Evolutionary conservation across 2,797 vertebrate genomes (phyloP).

Genomic region (Poeciliopsis turneri): DNA sequence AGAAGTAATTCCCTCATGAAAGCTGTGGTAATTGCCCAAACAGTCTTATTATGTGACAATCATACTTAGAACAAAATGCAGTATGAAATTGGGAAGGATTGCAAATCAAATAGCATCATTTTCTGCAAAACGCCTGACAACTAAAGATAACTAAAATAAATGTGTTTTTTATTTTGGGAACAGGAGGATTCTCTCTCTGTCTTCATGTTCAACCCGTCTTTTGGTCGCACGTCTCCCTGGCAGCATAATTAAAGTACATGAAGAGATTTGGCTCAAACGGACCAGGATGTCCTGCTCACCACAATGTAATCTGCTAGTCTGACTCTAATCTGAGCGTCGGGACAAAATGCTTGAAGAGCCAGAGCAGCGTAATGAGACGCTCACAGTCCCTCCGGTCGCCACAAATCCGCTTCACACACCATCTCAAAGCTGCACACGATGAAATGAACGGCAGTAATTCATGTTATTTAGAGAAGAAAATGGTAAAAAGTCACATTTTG

Average conservation of each 20-base stretch:
- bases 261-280: slow-evolving; percentile 43
- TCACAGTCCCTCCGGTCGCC: slow-evolving; percentile 5
- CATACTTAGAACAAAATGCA: slow-evolving; percentile 76
- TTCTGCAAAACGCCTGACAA: slow-evolving; percentile 68
- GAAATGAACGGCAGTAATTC: no score
- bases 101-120: slow-evolving; percentile 70
- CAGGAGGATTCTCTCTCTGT: slow-evolving; percentile 21
- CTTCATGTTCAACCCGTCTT: slow-evolving; percentile 45
- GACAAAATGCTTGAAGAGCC: slow-evolving; percentile 32
- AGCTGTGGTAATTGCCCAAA: slow-evolving; percentile 80
- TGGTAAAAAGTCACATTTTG: no score
- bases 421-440: background rate
- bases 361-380: slow-evolving; percentile 11
- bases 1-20: slow-evolving; percentile 79
- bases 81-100: slow-evolving; percentile 74
- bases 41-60: slow-evolving; percentile 83
- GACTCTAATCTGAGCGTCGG: slow-evolving; percentile 44
- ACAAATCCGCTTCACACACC: background rate
- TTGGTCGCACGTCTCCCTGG: slow-evolving; percentile 10
- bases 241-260: slow-evolving; percentile 28
- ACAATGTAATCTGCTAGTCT: slow-evolving; percentile 41
- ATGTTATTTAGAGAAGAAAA: no score
- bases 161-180: slow-evolving; percentile 59
- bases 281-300: background rate
- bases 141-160: slow-evolving; percentile 74